Conservation (phyloP, 2,797 vertebrate genomes). For the Neostethus bicornis region DNA sequence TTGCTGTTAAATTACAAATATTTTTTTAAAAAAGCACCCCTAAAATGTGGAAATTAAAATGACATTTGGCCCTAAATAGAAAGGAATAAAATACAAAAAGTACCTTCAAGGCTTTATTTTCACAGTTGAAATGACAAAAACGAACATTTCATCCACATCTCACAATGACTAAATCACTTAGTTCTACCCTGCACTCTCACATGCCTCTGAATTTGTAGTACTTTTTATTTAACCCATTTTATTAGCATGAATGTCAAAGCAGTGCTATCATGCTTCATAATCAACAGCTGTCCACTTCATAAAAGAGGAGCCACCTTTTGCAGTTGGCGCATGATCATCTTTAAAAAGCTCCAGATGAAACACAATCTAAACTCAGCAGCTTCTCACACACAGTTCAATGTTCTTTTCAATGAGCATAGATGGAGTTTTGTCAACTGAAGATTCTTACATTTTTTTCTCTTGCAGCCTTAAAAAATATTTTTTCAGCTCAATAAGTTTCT, state of each 20-base stretch:
- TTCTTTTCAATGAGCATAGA: constrained; percentile 16
- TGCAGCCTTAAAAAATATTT: too few species aligned
- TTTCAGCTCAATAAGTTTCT: too few species aligned
- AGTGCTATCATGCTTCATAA: constrained; percentile 61
- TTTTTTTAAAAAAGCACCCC: too few species aligned
- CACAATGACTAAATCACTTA: constrained; percentile 35
- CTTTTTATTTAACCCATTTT: constrained; percentile 54
- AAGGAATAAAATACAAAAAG: too few species aligned
- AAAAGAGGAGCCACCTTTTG: constrained; percentile 37
- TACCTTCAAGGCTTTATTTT: too few species aligned
- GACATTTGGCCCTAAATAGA: too few species aligned
- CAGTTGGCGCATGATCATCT: constrained; percentile 31
- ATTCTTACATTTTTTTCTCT: too few species aligned
- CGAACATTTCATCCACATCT: constrained; percentile 24
- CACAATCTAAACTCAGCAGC: constrained; percentile 25
- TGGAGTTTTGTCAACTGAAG: neutral
- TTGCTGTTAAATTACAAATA: neutral
- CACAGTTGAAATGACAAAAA: constrained; percentile 17
- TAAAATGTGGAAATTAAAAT: too few species aligned
- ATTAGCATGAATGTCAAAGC: constrained; percentile 55
- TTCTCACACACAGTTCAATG: constrained; percentile 11
- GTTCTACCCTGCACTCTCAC: constrained; percentile 28
- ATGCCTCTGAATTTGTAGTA: constrained; percentile 29
- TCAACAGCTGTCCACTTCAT: constrained; percentile 56
- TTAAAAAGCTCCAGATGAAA: constrained; percentile 47